These are phyloP conservation scores for Venturia canescens DNA, from an alignment of 1,140 invertebrate genomes.

Conservation along the genomic window DNA sequence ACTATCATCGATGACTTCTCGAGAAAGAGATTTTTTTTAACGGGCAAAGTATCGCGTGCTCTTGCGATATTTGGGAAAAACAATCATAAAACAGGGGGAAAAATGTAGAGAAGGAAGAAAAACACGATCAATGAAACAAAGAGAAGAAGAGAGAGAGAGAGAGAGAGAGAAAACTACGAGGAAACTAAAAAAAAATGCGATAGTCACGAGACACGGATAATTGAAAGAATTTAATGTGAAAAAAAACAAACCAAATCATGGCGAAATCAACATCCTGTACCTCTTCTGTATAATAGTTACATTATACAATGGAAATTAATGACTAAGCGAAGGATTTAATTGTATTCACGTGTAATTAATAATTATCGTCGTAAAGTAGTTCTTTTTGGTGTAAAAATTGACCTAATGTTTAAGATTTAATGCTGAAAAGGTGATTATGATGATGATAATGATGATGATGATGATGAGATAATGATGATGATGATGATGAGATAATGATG, in stretches of 20 bases:
- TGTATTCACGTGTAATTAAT: constrained; percentile 74
- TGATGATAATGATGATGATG: constrained; percentile 4
- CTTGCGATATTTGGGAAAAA: background rate
- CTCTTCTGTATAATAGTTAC: constrained; percentile 73
- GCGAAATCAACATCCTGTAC: constrained; percentile 66
- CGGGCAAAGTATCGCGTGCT: too few relatives aligned
- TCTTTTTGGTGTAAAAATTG: constrained; percentile 75
- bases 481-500: constrained; percentile 15
- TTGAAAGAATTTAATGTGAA: background rate
- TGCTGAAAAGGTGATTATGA: constrained; percentile 60
- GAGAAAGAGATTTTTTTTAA: background rate
- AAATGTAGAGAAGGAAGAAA: background rate
- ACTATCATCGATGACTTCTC: too few relatives aligned
- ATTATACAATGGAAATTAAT: constrained; percentile 67
- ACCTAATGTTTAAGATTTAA: constrained; percentile 71
- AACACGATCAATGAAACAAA: background rate
- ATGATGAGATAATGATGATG: constrained; percentile 21
- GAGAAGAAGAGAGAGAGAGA: constrained; percentile 11
- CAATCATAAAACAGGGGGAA: background rate
- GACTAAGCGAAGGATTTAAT: constrained; percentile 69
- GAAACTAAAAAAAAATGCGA: background rate
- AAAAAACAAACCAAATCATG: background rate
- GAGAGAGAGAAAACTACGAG: constrained; percentile 26
- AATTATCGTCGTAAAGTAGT: constrained; percentile 74
- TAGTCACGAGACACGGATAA: constrained; percentile 2